phyloP scores from a whole-genome alignment of 1,140 invertebrate species.

The Trichonephila clavipes region DNA sequence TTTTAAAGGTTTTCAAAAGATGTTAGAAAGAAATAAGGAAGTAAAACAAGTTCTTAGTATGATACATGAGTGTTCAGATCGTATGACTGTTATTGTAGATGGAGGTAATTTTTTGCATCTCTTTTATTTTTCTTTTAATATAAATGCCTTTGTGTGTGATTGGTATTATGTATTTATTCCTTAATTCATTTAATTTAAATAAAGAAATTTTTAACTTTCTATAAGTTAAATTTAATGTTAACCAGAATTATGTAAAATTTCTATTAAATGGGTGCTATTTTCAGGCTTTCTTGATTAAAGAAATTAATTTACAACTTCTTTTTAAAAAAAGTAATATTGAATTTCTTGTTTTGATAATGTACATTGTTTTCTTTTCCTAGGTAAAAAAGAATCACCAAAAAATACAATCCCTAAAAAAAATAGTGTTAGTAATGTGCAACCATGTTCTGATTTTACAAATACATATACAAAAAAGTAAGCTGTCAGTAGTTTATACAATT shows the following conservation, averaged over 20 bases:
- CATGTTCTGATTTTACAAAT: neutral
- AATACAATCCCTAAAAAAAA: neutral
- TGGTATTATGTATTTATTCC: too few relatives aligned
- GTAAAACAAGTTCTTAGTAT: conserved; percentile 49
- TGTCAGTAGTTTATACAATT: neutral
- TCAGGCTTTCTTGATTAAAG: too few relatives aligned
- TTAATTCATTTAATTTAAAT: too few relatives aligned
- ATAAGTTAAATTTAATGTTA: too few relatives aligned
- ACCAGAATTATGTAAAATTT: too few relatives aligned
- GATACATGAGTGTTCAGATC: conserved; percentile 67
- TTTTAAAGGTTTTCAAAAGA: conserved; percentile 60
- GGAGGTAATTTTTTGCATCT: neutral
- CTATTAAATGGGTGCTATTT: too few relatives aligned
- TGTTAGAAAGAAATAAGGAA: conserved; percentile 43
- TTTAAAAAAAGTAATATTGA: neutral
- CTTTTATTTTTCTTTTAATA: too few relatives aligned
- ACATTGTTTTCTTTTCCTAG: neutral
- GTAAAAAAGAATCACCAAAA: neutral
- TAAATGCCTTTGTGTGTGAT: too few relatives aligned
- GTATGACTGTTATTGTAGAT: conserved; percentile 44
- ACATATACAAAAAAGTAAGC: neutral
- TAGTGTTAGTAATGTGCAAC: neutral
- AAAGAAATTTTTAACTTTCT: too few relatives aligned
- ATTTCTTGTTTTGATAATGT: neutral
- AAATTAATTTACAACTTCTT: neutral